Evolutionary conservation across 2,797 vertebrate species (phyloP).

Genomic region (Alectoris magna): DNA sequence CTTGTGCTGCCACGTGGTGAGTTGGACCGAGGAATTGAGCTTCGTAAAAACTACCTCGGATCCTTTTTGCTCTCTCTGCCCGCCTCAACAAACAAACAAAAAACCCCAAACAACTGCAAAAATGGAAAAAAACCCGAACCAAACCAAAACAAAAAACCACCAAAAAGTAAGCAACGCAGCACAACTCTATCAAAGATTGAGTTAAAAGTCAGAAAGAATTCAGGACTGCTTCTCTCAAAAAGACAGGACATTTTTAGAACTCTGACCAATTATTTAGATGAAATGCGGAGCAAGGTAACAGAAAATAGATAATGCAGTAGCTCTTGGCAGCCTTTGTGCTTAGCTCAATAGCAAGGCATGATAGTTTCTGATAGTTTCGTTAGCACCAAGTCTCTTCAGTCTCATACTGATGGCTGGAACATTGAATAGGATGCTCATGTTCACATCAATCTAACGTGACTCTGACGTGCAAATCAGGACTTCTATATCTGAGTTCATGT

Average conservation of each 20-base stretch:
- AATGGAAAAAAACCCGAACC: background rate
- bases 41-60: background rate
- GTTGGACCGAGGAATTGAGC: background rate
- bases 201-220: background rate
- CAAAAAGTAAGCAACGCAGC: fast-evolving
- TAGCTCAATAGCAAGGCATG: background rate
- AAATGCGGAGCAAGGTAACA: background rate
- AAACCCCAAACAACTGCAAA: background rate
- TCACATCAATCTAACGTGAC: background rate
- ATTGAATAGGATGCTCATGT: background rate
- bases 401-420: background rate
- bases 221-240: background rate
- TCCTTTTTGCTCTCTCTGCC: background rate
- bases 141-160: fast-evolving
- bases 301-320: background rate
- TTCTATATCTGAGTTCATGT: background rate
- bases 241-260: background rate
- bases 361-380: background rate
- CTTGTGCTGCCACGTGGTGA: background rate
- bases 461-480: background rate
- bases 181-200: background rate
- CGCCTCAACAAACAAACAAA: background rate
- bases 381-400: background rate
- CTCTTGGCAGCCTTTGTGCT: background rate
- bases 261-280: background rate